Base-by-base conservation (phyloP, 2,888 invertebrate genomes). In the Patella pellucida region DNA sequence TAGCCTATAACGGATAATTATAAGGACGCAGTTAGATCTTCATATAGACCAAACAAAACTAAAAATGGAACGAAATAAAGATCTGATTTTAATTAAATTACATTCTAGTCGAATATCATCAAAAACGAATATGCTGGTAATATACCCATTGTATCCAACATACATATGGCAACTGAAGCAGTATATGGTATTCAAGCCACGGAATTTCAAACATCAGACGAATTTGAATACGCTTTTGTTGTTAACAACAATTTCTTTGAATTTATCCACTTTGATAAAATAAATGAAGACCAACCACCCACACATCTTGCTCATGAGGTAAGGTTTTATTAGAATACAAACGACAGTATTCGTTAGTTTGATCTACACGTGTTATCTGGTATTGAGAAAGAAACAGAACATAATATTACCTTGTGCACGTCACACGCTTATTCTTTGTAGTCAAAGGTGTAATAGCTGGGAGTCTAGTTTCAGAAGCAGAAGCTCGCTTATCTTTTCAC, bases 171-270 rank as follows among this genome's bases (percentile, higher is more conserved):
- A 19, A 80, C 80, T 19, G 82, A 82, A 62, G 69, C 78, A 19
- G 31, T 80, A 12, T 82, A 80, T 51, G 82, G 82, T 7, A 73
- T 79, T 3, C 80, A 80, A 11, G 62, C 62, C 14, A 23, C 23
- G 3, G 19, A 62, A 3, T 14, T 23, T 52, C 54, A 77, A 4
- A 67, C 78, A 31, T 69, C 81, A 5, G 71, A 74, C 56, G 75
- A 76, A 50, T 72, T 69, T 12, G 78, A 79, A 11, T 81, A 81
- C 62, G 75, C 78, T 4, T 76, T 78, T 41, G 73, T 82, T 76
- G 75, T 79, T 16, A 75, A 78, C 4, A 72, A 76, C 14, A 80
- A 76, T 50, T 82, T 80, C 76, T 81, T 79, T 69, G 82, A 82
- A 52, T 82, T 81, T 71, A 81, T 82, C 69, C 81, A 71, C 16